phyloP scores from a whole-genome alignment of 2,113 vertebrate species.

The Cyphomyrus plagiostoma region DNA sequence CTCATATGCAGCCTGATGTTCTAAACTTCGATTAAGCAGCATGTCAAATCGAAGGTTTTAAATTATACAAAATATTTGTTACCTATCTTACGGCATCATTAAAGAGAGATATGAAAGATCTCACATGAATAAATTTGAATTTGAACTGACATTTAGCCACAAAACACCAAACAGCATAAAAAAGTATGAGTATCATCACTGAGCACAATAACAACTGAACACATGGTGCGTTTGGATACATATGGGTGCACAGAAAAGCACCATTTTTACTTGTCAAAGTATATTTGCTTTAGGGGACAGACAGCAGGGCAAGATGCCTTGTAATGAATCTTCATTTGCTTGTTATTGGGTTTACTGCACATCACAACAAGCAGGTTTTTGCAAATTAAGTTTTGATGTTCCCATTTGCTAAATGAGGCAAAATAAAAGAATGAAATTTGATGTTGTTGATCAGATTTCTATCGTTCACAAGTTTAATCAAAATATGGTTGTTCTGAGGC shows the following conservation, averaged over 20 bases:
- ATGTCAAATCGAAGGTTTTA: conserved; percentile 1
- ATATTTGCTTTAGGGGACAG: neutral
- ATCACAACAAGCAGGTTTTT: conserved; percentile 2
- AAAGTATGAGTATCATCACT: neutral
- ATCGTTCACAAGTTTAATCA: neutral
- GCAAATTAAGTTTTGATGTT: conserved; percentile 1
- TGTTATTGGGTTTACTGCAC: conserved; percentile 11
- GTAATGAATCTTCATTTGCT: conserved; percentile 15
- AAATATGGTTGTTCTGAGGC: neutral
- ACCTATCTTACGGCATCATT: neutral
- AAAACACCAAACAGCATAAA: neutral
- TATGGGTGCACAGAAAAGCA: neutral
- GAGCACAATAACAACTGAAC: neutral
- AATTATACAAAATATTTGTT: neutral
- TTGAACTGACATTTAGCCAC: neutral
- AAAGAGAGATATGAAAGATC: neutral
- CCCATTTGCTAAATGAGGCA: conserved; percentile 11
- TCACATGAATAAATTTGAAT: neutral
- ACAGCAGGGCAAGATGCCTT: neutral
- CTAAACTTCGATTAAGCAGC: neutral
- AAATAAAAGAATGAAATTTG: conserved; percentile 3
- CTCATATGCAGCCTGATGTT: neutral
- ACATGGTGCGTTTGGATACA: neutral
- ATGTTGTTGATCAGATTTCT: neutral
- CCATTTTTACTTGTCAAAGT: neutral